phyloP scores from a whole-genome alignment of 1,140 invertebrate species.

The Atopsyche davidsoni region DNA sequence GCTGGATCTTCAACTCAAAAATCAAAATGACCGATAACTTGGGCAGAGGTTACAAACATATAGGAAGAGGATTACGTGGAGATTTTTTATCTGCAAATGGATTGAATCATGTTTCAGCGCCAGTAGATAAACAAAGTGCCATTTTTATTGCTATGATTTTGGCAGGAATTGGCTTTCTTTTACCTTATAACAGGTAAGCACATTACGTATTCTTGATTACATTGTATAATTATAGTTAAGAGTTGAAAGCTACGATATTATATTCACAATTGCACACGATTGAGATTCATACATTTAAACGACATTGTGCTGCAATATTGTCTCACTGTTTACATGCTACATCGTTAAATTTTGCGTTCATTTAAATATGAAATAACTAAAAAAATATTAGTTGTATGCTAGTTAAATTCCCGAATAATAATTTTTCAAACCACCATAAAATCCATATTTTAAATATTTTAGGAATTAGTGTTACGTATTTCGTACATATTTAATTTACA shows the following conservation, averaged over 20 bases:
- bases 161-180: conserved; percentile 82
- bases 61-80: conserved; percentile 40
- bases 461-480: too few species aligned
- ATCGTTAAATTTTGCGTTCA: too few species aligned
- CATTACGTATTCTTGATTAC: background rate
- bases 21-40: conserved; percentile 60
- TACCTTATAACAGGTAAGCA: conserved; percentile 82
- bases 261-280: background rate
- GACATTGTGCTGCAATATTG: too few species aligned
- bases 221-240: background rate
- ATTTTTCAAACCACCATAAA: too few species aligned
- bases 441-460: too few species aligned
- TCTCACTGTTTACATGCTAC: too few species aligned
- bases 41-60: conserved; percentile 59
- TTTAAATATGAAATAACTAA: too few species aligned
- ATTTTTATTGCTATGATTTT: conserved; percentile 76
- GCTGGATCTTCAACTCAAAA: background rate
- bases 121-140: conserved; percentile 67
- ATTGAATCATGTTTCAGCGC: conserved; percentile 51
- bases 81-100: conserved; percentile 32
- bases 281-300: too few species aligned
- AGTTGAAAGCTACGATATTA: background rate
- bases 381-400: too few species aligned
- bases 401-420: too few species aligned
- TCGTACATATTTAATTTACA: too few species aligned